Base-by-base conservation (phyloP, 1,140 invertebrate genomes). In the Subanguina moxae region DNA sequence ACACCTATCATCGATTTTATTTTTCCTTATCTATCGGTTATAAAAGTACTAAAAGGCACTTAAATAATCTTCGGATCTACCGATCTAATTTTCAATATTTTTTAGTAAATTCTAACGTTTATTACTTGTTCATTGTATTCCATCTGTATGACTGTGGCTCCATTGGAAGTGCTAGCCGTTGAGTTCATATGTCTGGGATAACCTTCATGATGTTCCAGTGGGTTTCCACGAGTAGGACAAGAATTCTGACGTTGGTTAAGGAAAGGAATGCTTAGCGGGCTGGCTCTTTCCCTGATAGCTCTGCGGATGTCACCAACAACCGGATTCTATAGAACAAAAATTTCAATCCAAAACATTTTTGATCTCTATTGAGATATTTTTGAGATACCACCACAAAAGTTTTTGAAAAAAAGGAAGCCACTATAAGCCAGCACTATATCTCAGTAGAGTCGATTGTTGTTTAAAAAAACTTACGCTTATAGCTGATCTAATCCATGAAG, bases 391-490 rank as follows among this genome's bases (percentile, higher is more conserved):
- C 11, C 43, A 45, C 11, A 13, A n/a, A n/a, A n/a, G n/a, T n/a
- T n/a, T n/a, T n/a, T n/a, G n/a, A n/a, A n/a, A n/a, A n/a, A n/a
- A n/a, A n/a, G n/a, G n/a, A n/a, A n/a, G n/a, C n/a, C n/a, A n/a
- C n/a, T n/a, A n/a, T n/a, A n/a, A n/a, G n/a, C n/a, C 32, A 38
- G 32, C 32, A 3, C 32, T 38, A 38, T 38, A 38, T 5, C 32
- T 11, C 32, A n/a, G n/a, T n/a, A n/a, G n/a, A n/a, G n/a, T n/a
- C n/a, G n/a, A n/a, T n/a, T n/a, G n/a, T n/a, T n/a, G n/a, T n/a
- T n/a, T n/a, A 25, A 52, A 52, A 52, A 7, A 52, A 52, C 48
- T 52, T 25, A 52, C 48, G 15, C 48, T 52, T 52, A 52, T 52
- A 19, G 48, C 48, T 7, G 48, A 52, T 21, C 48, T 19, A 25